Conservation (phyloP, 2,113 vertebrate genomes). For the Erythrocercus mccallii region DNA sequence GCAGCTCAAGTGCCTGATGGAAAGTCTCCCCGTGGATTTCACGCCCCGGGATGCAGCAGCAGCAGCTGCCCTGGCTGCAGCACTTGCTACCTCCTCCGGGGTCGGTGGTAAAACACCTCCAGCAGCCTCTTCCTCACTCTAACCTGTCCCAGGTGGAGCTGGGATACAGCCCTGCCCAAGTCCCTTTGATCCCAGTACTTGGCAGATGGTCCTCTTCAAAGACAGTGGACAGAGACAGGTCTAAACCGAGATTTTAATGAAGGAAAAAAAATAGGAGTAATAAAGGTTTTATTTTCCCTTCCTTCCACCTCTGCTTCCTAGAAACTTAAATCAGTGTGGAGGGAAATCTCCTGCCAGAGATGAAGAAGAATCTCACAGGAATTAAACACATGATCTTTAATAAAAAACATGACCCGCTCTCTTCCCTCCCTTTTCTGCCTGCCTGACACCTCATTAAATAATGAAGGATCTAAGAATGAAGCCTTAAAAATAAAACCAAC, state of each 20-base stretch:
- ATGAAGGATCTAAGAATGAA: slow-evolving; percentile 66
- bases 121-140: slow-evolving; percentile 61
- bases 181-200: slow-evolving; percentile 23
- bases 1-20: slow-evolving; percentile 82
- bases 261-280: slow-evolving; percentile 8
- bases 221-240: neutral
- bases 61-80: slow-evolving; percentile 40
- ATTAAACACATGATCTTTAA: neutral
- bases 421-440: neutral
- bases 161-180: neutral
- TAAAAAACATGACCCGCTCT: neutral
- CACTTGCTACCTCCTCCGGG: slow-evolving; percentile 73
- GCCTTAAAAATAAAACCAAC: slow-evolving; percentile 68
- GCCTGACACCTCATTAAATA: slow-evolving; percentile 16
- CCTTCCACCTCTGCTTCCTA: slow-evolving; percentile 28
- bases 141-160: neutral
- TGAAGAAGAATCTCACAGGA: neutral
- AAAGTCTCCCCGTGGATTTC: slow-evolving; percentile 77
- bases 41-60: slow-evolving; percentile 34
- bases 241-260: slow-evolving; percentile 20
- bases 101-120: slow-evolving; percentile 17
- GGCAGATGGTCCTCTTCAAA: neutral
- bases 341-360: neutral
- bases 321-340: neutral
- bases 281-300: slow-evolving; percentile 33